Conservation (phyloP, 2,888 invertebrate species). For the Pterostichus niger region DNA sequence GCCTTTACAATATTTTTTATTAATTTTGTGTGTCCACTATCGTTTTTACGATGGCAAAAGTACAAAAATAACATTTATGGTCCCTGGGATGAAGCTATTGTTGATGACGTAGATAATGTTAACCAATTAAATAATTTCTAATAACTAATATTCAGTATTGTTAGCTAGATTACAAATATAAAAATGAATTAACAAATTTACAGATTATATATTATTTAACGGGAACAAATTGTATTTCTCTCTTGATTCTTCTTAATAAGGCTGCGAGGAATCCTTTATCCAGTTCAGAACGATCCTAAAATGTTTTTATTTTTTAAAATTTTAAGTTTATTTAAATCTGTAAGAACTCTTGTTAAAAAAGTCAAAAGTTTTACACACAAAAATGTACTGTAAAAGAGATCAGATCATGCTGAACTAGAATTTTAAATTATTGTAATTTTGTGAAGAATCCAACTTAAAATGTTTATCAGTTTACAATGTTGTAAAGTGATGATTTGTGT, state of each 20-base stretch:
- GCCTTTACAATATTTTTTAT: constrained; percentile 81
- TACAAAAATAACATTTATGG: constrained; percentile 96
- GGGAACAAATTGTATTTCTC: constrained; percentile 88
- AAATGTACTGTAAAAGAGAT: too few species aligned
- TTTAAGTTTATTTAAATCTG: constrained; percentile 62
- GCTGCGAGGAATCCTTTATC: constrained; percentile 87
- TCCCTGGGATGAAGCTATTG: constrained; percentile 98
- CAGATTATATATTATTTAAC: constrained; percentile 75
- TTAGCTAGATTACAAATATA: constrained; percentile 1
- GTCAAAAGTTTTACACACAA: too few species aligned
- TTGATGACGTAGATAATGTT: constrained; percentile 82
- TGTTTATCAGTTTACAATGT: too few species aligned
- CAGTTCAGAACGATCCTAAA: constrained; percentile 82
- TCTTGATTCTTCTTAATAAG: constrained; percentile 88
- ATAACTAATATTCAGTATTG: constrained; percentile 6
- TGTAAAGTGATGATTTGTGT: too few species aligned
- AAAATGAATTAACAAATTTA: constrained; percentile 28
- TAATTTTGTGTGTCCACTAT: constrained; percentile 85
- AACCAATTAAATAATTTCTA: constrained; percentile 66
- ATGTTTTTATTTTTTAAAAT: constrained; percentile 67
- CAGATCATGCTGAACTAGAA: too few species aligned
- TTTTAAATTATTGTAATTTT: too few species aligned
- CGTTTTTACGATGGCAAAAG: constrained; percentile 87
- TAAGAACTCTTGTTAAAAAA: not conserved
- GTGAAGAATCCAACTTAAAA: too few species aligned